Percentiles rank a stretch among this genome's conserved stretches.
Conservation (phyloP, 2,888 invertebrate species). For the Cyrtodaria siliqua region DNA sequence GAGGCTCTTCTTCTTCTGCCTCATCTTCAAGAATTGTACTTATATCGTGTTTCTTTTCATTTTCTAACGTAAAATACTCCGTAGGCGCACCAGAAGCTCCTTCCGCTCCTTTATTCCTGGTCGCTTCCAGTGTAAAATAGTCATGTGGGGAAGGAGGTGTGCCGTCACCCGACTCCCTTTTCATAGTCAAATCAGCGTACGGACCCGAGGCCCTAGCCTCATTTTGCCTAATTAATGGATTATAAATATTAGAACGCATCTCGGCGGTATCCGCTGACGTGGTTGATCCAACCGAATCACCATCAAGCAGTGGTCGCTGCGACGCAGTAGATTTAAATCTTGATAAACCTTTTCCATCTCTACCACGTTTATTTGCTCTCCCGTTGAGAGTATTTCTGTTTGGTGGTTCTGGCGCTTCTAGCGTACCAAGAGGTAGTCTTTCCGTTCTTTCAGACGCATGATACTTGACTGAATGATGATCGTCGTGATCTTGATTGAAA, state of each 20-base stretch:
- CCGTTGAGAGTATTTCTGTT: slow-evolving; percentile 48
- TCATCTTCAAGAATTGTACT: slow-evolving; percentile 29
- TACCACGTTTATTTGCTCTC: slow-evolving; percentile 8
- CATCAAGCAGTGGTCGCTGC: slow-evolving; percentile 47
- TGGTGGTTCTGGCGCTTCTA: slow-evolving; percentile 46
- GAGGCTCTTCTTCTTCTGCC: slow-evolving; percentile 21
- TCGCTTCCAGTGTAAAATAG: slow-evolving; percentile 49
- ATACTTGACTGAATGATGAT: slow-evolving; percentile 56
- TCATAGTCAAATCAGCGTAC: slow-evolving; percentile 46
- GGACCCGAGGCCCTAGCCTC: slow-evolving; percentile 49
- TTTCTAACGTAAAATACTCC: slow-evolving; percentile 26
- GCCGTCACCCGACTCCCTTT: slow-evolving; percentile 7
- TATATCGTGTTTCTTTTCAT: slow-evolving; percentile 32
- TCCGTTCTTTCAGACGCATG: slow-evolving; percentile 25
- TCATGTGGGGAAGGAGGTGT: slow-evolving; percentile 37
- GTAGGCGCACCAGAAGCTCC: not conserved
- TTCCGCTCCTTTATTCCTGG: not conserved
- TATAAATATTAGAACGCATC: slow-evolving; percentile 52
- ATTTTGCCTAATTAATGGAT: slow-evolving; percentile 42
- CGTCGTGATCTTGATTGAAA: slow-evolving; percentile 39
- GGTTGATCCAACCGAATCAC: slow-evolving; percentile 40
- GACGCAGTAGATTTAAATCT: slow-evolving; percentile 54
- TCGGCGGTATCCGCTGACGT: slow-evolving; percentile 26
- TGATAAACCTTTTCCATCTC: slow-evolving; percentile 27
- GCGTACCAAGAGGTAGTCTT: slow-evolving; percentile 9